phyloP scores from a whole-genome alignment of 2,888 invertebrate species.

The Phaonia tiefii region DNA sequence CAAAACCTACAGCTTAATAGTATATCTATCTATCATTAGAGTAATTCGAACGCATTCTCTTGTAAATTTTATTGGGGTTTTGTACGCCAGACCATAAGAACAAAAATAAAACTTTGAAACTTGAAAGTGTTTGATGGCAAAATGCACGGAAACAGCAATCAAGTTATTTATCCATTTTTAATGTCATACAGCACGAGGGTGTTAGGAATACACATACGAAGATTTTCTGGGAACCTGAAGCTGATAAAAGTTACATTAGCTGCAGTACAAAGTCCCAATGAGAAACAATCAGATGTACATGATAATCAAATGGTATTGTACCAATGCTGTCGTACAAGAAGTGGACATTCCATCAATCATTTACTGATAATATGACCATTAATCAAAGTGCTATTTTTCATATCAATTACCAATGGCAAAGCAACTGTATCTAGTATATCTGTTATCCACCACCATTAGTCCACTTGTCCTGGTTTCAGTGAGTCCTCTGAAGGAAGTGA shows the following conservation, averaged over 20 bases:
- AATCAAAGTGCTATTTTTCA: constrained; percentile 25
- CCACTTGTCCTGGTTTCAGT: neutral
- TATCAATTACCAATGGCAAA: constrained; percentile 5
- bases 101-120: too few relatives aligned
- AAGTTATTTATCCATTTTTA: too few relatives aligned
- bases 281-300: neutral
- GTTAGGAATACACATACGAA: neutral
- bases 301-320: neutral
- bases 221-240: constrained; percentile 1
- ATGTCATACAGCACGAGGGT: too few relatives aligned
- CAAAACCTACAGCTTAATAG: too few relatives aligned
- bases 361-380: constrained; percentile 20
- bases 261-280: neutral
- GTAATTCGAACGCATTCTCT: too few relatives aligned
- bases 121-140: too few relatives aligned
- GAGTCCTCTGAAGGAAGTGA: neutral
- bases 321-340: neutral
- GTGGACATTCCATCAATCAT: constrained; percentile 34
- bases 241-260: neutral
- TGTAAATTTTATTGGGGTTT: too few relatives aligned
- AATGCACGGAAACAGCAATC: too few relatives aligned
- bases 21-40: too few relatives aligned
- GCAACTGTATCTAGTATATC: neutral
- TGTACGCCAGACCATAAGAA: too few relatives aligned
- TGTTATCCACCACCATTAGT: constrained; percentile 5